Conservation (phyloP, 2,113 vertebrate species). For the Lepisosteus oculatus region DNA sequence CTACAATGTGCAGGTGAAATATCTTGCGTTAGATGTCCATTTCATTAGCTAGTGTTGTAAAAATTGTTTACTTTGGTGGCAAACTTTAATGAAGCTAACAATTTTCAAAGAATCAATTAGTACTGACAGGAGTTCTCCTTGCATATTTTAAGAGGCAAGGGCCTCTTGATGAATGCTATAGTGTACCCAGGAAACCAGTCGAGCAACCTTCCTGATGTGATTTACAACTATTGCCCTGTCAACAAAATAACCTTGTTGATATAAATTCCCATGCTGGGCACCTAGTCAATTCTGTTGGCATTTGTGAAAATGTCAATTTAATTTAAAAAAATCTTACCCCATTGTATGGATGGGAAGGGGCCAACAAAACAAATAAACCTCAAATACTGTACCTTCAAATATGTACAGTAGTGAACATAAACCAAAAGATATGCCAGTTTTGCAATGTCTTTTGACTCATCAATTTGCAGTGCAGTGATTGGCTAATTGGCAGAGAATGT, state of each 20-base stretch:
- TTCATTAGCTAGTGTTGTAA: constrained; percentile 51
- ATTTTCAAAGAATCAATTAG: constrained; percentile 45
- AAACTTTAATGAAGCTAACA: constrained; percentile 51
- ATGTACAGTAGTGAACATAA: constrained; percentile 38
- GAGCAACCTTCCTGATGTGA: constrained; percentile 42
- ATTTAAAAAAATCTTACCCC: too few relatives aligned
- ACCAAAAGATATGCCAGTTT: constrained; percentile 46
- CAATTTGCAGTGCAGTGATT: constrained; percentile 25
- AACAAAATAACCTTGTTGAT: constrained; percentile 42
- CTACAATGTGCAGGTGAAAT: constrained; percentile 41
- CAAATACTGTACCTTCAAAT: constrained; percentile 34
- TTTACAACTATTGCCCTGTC: constrained; percentile 41
- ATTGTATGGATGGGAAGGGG: constrained; percentile 44
- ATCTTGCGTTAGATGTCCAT: constrained; percentile 31
- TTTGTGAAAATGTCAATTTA: too few relatives aligned
- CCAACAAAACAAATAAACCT: constrained; percentile 14
- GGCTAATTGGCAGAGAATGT: too few relatives aligned
- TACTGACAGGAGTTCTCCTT: constrained; percentile 42
- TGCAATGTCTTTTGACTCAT: constrained; percentile 48
- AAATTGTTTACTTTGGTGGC: constrained; percentile 42
- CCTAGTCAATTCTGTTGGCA: too few relatives aligned
- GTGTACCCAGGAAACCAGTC: constrained; percentile 38
- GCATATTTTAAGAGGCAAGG: constrained; percentile 48
- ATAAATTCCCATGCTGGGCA: too few relatives aligned
- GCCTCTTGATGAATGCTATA: constrained; percentile 45